These are phyloP conservation scores for Tapirus terrestris DNA, from an alignment of 2,113 vertebrate genomes.

Conservation along the genomic window DNA sequence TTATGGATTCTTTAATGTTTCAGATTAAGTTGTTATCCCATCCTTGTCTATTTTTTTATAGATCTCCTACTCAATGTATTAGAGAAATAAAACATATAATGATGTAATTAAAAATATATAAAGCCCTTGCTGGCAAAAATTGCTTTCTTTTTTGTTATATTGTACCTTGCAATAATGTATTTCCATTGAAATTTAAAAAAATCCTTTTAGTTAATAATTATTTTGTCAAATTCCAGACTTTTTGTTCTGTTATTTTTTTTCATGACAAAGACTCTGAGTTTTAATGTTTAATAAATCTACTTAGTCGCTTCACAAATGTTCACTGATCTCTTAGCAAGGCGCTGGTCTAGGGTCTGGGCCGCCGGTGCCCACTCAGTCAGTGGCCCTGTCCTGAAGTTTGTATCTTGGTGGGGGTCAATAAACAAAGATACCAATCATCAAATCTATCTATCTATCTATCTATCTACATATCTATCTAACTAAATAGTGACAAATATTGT, in stretches of 20 bases:
- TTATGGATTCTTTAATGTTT: neutral
- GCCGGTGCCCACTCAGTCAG: neutral
- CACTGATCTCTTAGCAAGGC: neutral
- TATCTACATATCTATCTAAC: neutral
- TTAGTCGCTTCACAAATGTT: neutral
- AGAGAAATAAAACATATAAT: constrained; percentile 55
- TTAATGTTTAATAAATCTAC: neutral
- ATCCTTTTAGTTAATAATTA: neutral
- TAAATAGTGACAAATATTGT: neutral
- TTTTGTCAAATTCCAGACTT: constrained; percentile 40
- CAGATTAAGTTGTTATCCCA: neutral
- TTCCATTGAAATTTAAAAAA: neutral
- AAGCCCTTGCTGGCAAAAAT: neutral
- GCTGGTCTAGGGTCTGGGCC: neutral
- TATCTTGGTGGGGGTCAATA: neutral
- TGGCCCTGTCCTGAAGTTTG: neutral
- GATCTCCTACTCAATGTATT: neutral
- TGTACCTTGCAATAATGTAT: neutral
- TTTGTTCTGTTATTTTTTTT: neutral
- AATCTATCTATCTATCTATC: neutral
- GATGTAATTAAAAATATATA: constrained; percentile 44
- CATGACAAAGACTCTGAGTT: neutral
- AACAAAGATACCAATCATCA: neutral
- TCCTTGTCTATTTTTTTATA: neutral
- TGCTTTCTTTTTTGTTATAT: constrained; percentile 41